Base-by-base conservation (phyloP, 2,113 vertebrate genomes). In the Sialia sialis region DNA sequence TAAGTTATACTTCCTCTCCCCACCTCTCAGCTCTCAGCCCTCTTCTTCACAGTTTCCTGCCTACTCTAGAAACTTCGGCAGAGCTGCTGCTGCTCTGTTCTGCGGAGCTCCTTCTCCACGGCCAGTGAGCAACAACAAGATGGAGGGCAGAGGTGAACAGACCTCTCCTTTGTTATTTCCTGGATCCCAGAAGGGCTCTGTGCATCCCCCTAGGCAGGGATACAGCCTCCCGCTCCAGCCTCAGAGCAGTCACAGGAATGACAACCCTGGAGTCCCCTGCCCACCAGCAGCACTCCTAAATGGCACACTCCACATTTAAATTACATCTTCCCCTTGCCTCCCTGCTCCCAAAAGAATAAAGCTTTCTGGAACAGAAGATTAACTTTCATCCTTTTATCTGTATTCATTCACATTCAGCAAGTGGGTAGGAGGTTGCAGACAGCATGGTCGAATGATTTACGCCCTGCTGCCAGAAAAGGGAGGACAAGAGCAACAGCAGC, bases 301-400 rank as follows among this genome's bases (percentile, higher is more conserved):
- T 13, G 20, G 8, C 2, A 11, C 38, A 18, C 56, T 80, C 73
- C 15, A 2, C 19, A 55, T 73, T 76, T 46, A 67, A 76, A 94
- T 44, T 44, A 41, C 49, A 59, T 58, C 58, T 78, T 66, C 38
- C 44, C 36, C 43, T 59, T 51, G 39, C 77, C 26, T 58, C 29
- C 7, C 21, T 1, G 3, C 29, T 51, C 29, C n/a, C 72, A 62
- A 82, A 93, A 94, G 66, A 90, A 68, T 39, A 94, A 76, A 10
- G 32, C 38, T 80, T 73, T 89, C 89, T n/a, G 19, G 76, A 97
- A 89, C 48, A 88, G 80, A 97, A 97, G 59, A 97, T 95, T 94
- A 95, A 97, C 90, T 93, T 88, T 44, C 52, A 82, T 49, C 43
- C 77, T 86, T 95, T 94, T 74, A 81, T 83, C 60, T 82, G 15